Conservation (phyloP, 2,888 invertebrate species). For the Monoplex corrugatus region DNA sequence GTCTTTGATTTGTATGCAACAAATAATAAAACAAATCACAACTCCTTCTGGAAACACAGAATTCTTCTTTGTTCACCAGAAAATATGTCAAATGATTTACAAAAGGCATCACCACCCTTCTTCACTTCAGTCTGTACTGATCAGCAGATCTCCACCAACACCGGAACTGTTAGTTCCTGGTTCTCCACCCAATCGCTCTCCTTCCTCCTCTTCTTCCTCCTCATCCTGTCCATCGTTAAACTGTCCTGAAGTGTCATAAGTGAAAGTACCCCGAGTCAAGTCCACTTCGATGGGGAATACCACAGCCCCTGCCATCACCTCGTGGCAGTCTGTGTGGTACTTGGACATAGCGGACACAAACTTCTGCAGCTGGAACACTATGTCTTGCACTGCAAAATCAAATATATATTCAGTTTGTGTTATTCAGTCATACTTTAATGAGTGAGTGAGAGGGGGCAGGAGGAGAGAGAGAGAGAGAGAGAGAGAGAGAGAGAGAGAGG, state of each 20-base stretch:
- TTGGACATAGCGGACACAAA: slow-evolving; percentile 92
- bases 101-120: neutral
- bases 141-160: slow-evolving; percentile 70
- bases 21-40: too few species aligned
- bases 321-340: slow-evolving; percentile 89
- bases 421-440: too few species aligned
- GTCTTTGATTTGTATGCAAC: too few species aligned
- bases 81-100: neutral
- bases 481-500: too few species aligned
- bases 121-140: slow-evolving; percentile 64
- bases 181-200: slow-evolving; percentile 57
- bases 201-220: slow-evolving; percentile 77
- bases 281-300: slow-evolving; percentile 98
- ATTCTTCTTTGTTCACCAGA: neutral
- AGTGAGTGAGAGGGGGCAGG: too few species aligned
- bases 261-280: slow-evolving; percentile 94
- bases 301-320: slow-evolving; percentile 87
- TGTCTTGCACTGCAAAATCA: slow-evolving; percentile 92
- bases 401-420: too few species aligned
- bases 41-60: neutral
- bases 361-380: slow-evolving; percentile 88
- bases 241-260: slow-evolving; percentile 84
- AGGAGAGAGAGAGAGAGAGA: too few species aligned
- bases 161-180: slow-evolving; percentile 55
- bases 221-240: slow-evolving; percentile 79